phyloP scores from a whole-genome alignment of 1,140 invertebrate species.

The Vollenhovia emeryi region DNA sequence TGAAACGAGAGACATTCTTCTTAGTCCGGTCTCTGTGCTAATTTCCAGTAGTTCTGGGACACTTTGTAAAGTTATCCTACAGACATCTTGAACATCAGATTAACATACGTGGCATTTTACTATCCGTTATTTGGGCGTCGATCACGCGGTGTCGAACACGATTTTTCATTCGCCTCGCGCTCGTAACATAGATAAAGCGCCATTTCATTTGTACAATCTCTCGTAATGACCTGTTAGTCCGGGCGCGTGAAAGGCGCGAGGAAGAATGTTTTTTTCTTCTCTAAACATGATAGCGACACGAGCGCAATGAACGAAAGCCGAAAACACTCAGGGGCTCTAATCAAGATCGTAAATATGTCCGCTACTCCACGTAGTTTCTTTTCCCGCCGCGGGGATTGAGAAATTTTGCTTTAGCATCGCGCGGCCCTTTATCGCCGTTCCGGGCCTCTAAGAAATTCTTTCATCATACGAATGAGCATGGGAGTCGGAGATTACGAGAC shows the following conservation, averaged over 20 bases:
- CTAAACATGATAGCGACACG: constrained; percentile 1
- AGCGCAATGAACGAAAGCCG: constrained; percentile 31
- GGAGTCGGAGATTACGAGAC: constrained; percentile 33
- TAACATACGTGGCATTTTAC: constrained; percentile 17
- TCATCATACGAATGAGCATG: neutral
- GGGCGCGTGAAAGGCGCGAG: constrained; percentile 2
- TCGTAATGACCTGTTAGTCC: constrained; percentile 29
- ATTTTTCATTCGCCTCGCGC: neutral
- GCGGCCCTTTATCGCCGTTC: constrained; percentile 42
- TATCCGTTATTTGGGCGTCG: neutral
- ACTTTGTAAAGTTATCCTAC: neutral
- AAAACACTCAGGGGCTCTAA: constrained; percentile 53
- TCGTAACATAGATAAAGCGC: constrained; percentile 16
- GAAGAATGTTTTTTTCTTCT: neutral
- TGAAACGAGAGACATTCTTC: neutral
- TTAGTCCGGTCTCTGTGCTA: neutral
- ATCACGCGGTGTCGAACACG: constrained; percentile 23
- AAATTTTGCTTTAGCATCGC: constrained; percentile 55
- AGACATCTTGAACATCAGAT: neutral
- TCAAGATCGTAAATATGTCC: constrained; percentile 66
- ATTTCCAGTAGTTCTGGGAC: neutral
- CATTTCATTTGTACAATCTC: constrained; percentile 33
- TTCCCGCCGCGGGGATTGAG: constrained; percentile 42
- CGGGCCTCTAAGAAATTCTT: constrained; percentile 20
- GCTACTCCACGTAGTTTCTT: neutral